Evolutionary conservation across 2,797 vertebrate species (phyloP).

Genomic region (Amniataba percoides): DNA sequence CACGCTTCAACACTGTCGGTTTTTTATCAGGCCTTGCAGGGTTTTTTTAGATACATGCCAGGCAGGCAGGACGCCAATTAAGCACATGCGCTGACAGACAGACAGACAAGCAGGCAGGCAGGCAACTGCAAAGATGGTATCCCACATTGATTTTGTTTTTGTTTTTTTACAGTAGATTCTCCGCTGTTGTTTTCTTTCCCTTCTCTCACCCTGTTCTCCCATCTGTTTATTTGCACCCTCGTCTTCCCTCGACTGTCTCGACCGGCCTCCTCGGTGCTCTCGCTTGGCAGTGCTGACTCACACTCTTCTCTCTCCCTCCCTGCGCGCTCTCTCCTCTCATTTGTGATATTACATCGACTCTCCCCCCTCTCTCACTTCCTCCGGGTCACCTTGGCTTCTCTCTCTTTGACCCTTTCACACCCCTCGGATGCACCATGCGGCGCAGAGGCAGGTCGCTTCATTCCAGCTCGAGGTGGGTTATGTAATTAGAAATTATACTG

Average conservation of each 20-base stretch:
- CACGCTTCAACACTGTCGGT: constrained; percentile 73
- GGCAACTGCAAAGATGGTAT: constrained; percentile 33
- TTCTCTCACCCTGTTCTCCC: constrained; percentile 44
- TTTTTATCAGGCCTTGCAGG: constrained; percentile 48
- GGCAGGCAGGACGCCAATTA: constrained; percentile 56
- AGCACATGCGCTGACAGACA: constrained; percentile 66
- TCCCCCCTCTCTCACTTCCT: constrained; percentile 30
- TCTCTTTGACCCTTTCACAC: constrained; percentile 25
- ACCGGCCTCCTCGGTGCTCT: constrained; percentile 24
- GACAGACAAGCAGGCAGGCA: constrained; percentile 55
- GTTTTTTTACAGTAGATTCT: constrained; percentile 22
- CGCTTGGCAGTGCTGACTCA: constrained; percentile 55
- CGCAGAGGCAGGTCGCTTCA: constrained; percentile 38
- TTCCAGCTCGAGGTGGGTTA: constrained; percentile 41
- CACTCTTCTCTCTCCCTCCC: constrained; percentile 4
- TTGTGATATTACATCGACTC: constrained; percentile 39
- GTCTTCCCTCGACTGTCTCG: constrained; percentile 34
- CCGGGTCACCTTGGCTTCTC: constrained; percentile 67
- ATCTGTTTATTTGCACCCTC: constrained; percentile 54
- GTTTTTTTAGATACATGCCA: constrained; percentile 44
- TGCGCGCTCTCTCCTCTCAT: constrained; percentile 30
- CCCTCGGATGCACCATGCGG: constrained; percentile 17
- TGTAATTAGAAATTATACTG: constrained; percentile 43
- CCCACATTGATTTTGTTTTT: constrained; percentile 39
- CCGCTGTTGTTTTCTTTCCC: constrained; percentile 34